Evolutionary conservation across 2,113 vertebrate genomes (phyloP), one percentile per base, ranked within the genome.

Genomic region (Sapajus apella): DNA sequence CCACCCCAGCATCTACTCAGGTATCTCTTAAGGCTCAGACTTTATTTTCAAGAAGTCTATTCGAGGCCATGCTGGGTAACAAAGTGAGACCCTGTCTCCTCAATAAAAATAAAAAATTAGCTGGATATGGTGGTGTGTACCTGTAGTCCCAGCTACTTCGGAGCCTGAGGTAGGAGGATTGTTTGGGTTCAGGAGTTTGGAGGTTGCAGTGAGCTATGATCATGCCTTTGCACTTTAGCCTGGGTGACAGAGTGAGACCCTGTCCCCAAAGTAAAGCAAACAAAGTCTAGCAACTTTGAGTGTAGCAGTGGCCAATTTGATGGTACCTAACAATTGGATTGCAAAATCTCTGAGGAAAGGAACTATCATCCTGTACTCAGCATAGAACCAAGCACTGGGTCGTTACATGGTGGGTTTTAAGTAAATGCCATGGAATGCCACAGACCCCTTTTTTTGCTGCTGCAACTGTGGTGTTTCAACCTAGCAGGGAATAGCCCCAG

Each of bases 381-480:
- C 14, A 52, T 18, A 61, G 21, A 27, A 56, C 37, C 20, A 3
- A 11, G 27, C n/a, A 23, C 43, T 23, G 45, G 27, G 45, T 76
- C 6, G 1, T 56, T 58, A 14, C 18, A 1, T 3, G 3, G 20
- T 18, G 3, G 45, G 6, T 7, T 5, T 12, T 14, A 18, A 72
- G 23, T 17, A 20, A 82, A 50, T 18, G 25, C 7, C 56, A 4
- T 10, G 12, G 47, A 50, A 8, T n/a, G 43, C 83, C 23, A 0
- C 20, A 55, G 80, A 17, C 11, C n/a, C 58, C 68, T 66, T 64
- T 45, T 55, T 37, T 66, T 75, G 50, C 85, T 35, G 27, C 68
- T 45, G 6, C 66, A 47, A 83, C 35, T 50, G 37, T 47, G 45
- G 21, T 18, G 8, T 5, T 70, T 91, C 79, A n/a, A 40, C 30